Percentiles rank a stretch among this genome's conserved stretches.
Evolutionary conservation across 2,797 vertebrate genomes (phyloP).

Genomic region (Lithobates sylvaticus): DNA sequence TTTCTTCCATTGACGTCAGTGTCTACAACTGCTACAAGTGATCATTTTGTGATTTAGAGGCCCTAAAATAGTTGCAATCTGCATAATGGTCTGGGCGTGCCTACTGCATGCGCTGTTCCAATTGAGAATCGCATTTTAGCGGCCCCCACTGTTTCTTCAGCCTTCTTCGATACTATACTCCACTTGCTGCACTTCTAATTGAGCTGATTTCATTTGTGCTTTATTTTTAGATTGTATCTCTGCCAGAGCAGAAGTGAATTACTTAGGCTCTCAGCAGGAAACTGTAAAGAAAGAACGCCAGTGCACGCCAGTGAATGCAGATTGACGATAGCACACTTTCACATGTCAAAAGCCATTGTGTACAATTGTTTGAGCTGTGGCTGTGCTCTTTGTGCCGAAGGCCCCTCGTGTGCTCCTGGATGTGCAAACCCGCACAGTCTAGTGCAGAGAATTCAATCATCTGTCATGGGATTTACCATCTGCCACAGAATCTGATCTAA

Average conservation of each 20-base stretch:
- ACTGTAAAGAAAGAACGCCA: conserved; percentile 19
- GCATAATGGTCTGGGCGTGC: neutral
- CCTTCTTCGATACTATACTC: neutral
- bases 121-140: neutral
- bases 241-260: conserved; percentile 54
- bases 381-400: conserved; percentile 38
- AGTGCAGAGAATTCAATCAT: conserved; percentile 45
- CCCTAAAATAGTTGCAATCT: neutral
- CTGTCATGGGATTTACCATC: conserved; percentile 57
- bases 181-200: conserved; percentile 45
- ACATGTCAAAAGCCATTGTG: conserved; percentile 58
- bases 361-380: conserved; percentile 28
- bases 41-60: neutral
- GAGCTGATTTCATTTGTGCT: conserved; percentile 45
- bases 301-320: conserved; percentile 22
- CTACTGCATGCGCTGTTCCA: neutral
- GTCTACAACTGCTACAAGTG: neutral
- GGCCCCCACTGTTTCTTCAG: neutral
- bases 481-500: conserved; percentile 57
- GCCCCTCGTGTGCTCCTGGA: conserved; percentile 39
- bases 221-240: conserved; percentile 50
- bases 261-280: conserved; percentile 54
- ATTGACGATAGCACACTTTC: conserved; percentile 23
- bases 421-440: conserved; percentile 26
- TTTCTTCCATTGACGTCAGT: neutral